Conservation (phyloP, 1,140 invertebrate genomes). For the Stegodyphus dumicola region DNA sequence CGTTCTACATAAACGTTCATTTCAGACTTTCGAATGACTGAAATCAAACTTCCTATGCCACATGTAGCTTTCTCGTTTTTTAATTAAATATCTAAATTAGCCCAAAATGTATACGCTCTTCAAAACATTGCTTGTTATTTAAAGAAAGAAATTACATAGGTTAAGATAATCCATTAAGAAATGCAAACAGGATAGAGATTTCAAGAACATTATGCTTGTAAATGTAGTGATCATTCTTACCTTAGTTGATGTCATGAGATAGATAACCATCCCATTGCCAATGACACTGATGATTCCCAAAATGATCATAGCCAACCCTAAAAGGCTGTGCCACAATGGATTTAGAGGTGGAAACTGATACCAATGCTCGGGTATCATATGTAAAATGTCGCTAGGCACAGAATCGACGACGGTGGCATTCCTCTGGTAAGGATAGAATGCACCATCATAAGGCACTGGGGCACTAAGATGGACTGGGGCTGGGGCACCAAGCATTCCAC, state of each 20-base stretch:
- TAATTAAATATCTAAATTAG: no score
- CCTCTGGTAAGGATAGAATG: constrained; percentile 56
- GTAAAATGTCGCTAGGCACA: constrained; percentile 78
- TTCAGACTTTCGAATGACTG: no score
- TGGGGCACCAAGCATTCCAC: constrained; percentile 22
- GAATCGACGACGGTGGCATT: constrained; percentile 81
- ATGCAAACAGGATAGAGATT: no score
- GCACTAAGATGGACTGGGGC: constrained; percentile 5
- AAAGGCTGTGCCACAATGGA: constrained; percentile 81
- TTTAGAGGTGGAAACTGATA: constrained; percentile 82
- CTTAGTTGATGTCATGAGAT: constrained; percentile 84
- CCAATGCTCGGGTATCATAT: constrained; percentile 79
- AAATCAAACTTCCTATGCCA: no score
- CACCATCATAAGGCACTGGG: constrained; percentile 37
- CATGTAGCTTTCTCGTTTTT: no score
- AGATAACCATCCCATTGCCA: constrained; percentile 88
- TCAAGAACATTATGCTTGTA: no score
- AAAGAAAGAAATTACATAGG: no score
- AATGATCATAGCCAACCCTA: constrained; percentile 80
- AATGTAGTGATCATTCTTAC: not conserved
- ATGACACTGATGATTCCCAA: constrained; percentile 78
- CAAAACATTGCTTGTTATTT: no score
- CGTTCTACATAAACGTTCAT: no score
- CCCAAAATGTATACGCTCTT: no score
- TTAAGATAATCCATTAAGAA: no score